Evolutionary conservation across 1,140 invertebrate genomes (phyloP).

Genomic region (Phymastichus coffea): DNA sequence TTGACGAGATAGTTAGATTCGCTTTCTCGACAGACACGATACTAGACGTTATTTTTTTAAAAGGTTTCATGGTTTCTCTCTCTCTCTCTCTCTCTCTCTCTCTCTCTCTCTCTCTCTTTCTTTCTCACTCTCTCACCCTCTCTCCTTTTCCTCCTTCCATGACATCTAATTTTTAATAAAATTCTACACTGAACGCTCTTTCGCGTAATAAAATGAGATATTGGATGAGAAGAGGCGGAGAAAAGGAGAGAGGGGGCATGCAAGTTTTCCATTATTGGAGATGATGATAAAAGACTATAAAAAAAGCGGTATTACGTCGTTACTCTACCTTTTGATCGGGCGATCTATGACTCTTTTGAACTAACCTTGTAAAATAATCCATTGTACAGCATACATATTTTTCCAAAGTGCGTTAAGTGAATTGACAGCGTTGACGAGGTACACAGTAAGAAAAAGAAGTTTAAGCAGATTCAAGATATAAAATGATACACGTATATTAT

Average conservation of each 20-base stretch:
- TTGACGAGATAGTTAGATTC: too few species aligned
- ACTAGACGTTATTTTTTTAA: too few species aligned
- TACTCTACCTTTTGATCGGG: conserved; percentile 2
- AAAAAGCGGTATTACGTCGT: neutral
- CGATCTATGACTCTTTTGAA: conserved; percentile 10
- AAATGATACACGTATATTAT: conserved; percentile 34
- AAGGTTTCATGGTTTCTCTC: too few species aligned
- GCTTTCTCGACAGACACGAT: too few species aligned
- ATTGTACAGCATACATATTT: conserved; percentile 53
- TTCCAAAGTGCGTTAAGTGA: conserved; percentile 49
- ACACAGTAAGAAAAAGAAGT: conserved; percentile 24
- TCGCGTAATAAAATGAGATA: too few species aligned
- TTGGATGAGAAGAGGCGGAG: too few species aligned
- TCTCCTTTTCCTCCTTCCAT: too few species aligned
- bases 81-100: too few species aligned
- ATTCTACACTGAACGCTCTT: too few species aligned
- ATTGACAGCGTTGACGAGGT: conserved; percentile 34
- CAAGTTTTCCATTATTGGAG: conserved; percentile 4
- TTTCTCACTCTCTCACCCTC: too few species aligned
- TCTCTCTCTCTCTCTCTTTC: too few species aligned
- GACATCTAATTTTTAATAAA: too few species aligned
- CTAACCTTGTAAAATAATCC: conserved; percentile 47
- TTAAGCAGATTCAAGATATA: conserved; percentile 26
- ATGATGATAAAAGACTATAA: neutral
- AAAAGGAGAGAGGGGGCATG: neutral